These are phyloP conservation scores for Sphenodon punctatus DNA, from an alignment of 2,797 vertebrate genomes.

Conservation along the genomic window DNA sequence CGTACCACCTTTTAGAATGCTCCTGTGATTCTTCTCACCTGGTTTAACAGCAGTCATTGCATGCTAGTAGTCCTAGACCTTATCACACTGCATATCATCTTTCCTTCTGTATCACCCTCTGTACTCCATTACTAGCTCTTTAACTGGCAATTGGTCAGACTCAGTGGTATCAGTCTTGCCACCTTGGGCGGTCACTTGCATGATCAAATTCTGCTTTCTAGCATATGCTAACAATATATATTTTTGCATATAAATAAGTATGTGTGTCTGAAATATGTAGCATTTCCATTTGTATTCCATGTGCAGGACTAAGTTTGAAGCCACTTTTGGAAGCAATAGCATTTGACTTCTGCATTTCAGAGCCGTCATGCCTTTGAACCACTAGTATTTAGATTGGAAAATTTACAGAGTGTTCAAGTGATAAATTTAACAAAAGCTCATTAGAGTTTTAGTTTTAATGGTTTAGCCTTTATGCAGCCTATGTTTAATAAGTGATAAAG, in stretches of 20 bases:
- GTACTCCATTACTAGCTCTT: conserved; percentile 36
- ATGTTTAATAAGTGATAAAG: background rate
- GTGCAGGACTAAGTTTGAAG: conserved; percentile 37
- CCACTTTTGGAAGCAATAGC: background rate
- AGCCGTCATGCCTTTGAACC: background rate
- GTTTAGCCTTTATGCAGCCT: background rate
- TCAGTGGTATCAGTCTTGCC: conserved; percentile 8
- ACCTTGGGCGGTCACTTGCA: conserved; percentile 24
- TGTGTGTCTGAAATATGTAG: conserved; percentile 26
- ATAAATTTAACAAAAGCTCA: background rate
- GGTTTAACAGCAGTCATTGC: conserved; percentile 72
- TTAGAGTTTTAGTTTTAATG: background rate
- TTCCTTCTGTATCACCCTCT: conserved; percentile 42
- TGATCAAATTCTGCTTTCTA: conserved; percentile 64
- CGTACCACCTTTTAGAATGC: conserved; percentile 1
- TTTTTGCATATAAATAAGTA: background rate
- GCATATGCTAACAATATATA: background rate
- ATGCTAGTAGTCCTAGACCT: conserved; percentile 71
- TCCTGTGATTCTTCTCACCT: conserved; percentile 55
- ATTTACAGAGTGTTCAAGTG: background rate
- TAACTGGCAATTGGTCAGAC: conserved; percentile 22
- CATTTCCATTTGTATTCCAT: conserved; percentile 54
- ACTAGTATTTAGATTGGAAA: background rate
- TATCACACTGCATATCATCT: conserved; percentile 35
- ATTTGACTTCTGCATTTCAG: background rate